A percentile compares a stretch with the other conserved stretches of the same genome.
phyloP scores from a whole-genome alignment of 1,140 invertebrate species.

The Achroia grisella region DNA sequence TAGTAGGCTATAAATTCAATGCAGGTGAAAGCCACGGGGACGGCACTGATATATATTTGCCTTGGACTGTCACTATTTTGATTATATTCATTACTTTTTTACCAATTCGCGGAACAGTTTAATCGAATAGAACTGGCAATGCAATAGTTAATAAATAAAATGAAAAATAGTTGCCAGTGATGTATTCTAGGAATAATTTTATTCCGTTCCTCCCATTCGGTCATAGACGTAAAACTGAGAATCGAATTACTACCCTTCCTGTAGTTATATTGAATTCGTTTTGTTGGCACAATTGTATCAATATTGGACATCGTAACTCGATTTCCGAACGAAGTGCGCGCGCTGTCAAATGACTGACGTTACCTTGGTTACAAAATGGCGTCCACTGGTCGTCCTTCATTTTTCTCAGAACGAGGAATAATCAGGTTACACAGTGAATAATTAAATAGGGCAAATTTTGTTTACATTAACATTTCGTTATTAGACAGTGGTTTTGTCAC shows the following conservation, averaged over 20 bases:
- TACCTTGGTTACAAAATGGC: conserved; percentile 35
- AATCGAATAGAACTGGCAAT: too few relatives aligned
- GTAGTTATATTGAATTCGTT: conserved; percentile 47
- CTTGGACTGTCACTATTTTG: too few relatives aligned
- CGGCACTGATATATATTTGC: too few relatives aligned
- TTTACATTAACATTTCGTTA: too few relatives aligned
- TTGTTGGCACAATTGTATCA: conserved; percentile 61
- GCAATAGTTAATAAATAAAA: too few relatives aligned
- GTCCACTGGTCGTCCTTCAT: conserved; percentile 3
- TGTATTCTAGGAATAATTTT: conserved; percentile 1
- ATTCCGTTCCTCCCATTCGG: conserved; percentile 1
- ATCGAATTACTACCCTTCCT: conserved; percentile 44
- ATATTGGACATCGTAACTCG: conserved; percentile 61
- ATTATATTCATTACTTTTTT: too few relatives aligned
- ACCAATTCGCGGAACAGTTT: too few relatives aligned
- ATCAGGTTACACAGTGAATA: not conserved
- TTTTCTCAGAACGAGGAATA: not conserved
- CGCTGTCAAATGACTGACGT: conserved; percentile 32
- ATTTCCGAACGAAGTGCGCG: conserved; percentile 36
- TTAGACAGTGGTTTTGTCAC: too few relatives aligned
- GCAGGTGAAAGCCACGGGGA: too few relatives aligned
- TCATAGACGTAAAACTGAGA: conserved; percentile 8
- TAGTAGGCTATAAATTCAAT: too few relatives aligned
- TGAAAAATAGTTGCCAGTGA: not conserved
- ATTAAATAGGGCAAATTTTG: too few relatives aligned